phyloP scores from a whole-genome alignment of 1,140 invertebrate species.

The Brachystomella parvula region DNA sequence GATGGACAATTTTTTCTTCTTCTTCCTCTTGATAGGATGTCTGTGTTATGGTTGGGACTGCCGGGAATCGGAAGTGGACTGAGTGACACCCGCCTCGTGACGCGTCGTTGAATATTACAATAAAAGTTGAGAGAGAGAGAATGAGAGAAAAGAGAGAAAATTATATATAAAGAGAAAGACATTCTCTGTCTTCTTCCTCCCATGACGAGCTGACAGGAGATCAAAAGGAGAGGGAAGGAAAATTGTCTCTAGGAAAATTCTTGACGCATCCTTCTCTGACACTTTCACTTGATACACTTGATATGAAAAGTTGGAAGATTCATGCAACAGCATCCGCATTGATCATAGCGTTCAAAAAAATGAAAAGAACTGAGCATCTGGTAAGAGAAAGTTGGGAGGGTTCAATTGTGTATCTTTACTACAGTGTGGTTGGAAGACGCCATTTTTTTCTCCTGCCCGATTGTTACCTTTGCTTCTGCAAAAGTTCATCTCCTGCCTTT shows the following conservation, averaged over 20 bases:
- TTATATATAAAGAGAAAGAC: background rate
- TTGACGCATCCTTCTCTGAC: conserved; percentile 9
- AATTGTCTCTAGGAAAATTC: conserved; percentile 5
- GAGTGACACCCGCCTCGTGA: conserved; percentile 36
- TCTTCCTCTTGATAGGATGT: conserved; percentile 1
- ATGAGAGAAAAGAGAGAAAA: conserved; percentile 6
- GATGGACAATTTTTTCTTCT: background rate
- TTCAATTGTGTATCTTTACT: too few species aligned
- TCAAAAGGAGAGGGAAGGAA: background rate
- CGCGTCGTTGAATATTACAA: conserved; percentile 37
- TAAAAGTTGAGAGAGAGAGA: conserved; percentile 23
- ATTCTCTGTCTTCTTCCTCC: background rate
- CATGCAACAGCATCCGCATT: conserved; percentile 1
- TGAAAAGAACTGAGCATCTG: background rate
- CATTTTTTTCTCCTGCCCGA: too few species aligned
- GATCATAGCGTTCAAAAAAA: background rate
- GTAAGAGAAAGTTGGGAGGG: background rate
- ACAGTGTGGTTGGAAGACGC: too few species aligned
- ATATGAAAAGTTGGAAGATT: background rate
- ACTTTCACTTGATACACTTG: background rate
- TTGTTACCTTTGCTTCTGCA: too few species aligned
- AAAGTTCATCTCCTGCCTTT: too few species aligned
- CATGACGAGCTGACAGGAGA: background rate
- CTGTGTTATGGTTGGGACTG: conserved; percentile 9
- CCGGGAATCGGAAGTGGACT: conserved; percentile 34